phyloP scores from a whole-genome alignment of 92 coral and sea anemone genomes.

The Anthopleura xanthogrammica region DNA sequence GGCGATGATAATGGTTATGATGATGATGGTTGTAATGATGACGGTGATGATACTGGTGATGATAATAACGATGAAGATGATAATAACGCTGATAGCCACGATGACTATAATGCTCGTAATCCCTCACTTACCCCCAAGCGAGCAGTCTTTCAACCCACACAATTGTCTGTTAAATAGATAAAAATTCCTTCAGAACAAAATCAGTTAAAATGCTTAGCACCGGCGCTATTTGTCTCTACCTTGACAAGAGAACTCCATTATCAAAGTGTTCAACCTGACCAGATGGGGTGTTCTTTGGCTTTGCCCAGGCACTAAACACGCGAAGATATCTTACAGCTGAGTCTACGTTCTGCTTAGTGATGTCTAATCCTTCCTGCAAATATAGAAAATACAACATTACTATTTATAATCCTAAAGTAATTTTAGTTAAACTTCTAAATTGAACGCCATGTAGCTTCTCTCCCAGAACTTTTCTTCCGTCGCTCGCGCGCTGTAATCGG shows the following conservation, averaged over 20 bases:
- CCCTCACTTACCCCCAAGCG: conserved; percentile 48
- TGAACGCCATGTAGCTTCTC: too few species aligned
- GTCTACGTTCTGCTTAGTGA: conserved; percentile 34
- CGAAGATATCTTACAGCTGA: conserved; percentile 45
- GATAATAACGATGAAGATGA: not conserved
- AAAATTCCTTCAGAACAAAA: not conserved
- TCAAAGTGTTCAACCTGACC: conserved; percentile 60
- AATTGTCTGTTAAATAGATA: conserved; percentile 35
- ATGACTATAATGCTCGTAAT: too few species aligned
- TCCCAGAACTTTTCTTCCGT: too few species aligned
- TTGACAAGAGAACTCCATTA: conserved; percentile 62
- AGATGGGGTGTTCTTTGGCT: conserved; percentile 39
- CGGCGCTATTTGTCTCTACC: conserved; percentile 35
- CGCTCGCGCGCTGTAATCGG: too few species aligned
- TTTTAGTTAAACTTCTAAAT: too few species aligned
- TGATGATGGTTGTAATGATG: too few species aligned
- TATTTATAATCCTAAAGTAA: too few species aligned
- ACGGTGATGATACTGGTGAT: not conserved
- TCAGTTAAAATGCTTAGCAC: not conserved
- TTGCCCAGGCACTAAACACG: conserved; percentile 45
- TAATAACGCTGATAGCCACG: not conserved
- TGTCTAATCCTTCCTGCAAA: conserved; percentile 69
- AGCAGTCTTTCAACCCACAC: conserved; percentile 64
- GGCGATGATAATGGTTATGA: too few species aligned
- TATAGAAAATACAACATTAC: not conserved